Evolutionary conservation across 2,888 invertebrate species (phyloP), one percentile per base, ranked within the genome.

Genomic region (Mesochorus sp.): DNA sequence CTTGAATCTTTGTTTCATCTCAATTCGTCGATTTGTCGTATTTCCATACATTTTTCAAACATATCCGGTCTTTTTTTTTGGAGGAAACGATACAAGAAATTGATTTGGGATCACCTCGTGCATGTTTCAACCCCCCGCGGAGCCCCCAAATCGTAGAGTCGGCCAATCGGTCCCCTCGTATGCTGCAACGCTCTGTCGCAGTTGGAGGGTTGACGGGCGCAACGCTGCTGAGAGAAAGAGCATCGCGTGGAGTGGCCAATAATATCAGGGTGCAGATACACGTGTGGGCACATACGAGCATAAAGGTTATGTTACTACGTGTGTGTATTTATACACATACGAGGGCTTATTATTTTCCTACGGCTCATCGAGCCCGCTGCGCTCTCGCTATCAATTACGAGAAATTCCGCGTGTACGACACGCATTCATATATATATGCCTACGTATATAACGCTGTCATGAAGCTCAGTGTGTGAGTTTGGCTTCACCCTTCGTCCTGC

Each of bases 271-370:
- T 59, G 59, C 66, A 71, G 73, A 64, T 66, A 75, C 34, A 37
- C 61, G 42, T 59, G 37, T 39, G 42, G 44, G 34, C 34, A 44
- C 44, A 62, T 53, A 47, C 10, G 10, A 12, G 21, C 4, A 10
- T 47, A 39, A 6, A 55, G 31, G 4, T 12, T 24, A 21, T 14
- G 64, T 59, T 44, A 59, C 68, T 64, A 62, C 59, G 59, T 28
- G 31, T 24, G 47, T 64, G 47, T 31, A 62, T 21, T 37, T 28
- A 75, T 42, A 55, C 44, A 53, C 17, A 28, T 85, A 84, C 84
- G 79, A 83, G 59, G 88, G 88, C 90, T 91, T 91, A 91, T 91
- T 91, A 91, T 91, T 91, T 91, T 90, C 86, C 86, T 90, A 89
- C 89, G 90, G 89, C 89, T 90, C 90, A 90, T 90, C 88, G 90